phyloP scores from a whole-genome alignment of 2,113 vertebrate species.

The Porphyrio hochstetteri region DNA sequence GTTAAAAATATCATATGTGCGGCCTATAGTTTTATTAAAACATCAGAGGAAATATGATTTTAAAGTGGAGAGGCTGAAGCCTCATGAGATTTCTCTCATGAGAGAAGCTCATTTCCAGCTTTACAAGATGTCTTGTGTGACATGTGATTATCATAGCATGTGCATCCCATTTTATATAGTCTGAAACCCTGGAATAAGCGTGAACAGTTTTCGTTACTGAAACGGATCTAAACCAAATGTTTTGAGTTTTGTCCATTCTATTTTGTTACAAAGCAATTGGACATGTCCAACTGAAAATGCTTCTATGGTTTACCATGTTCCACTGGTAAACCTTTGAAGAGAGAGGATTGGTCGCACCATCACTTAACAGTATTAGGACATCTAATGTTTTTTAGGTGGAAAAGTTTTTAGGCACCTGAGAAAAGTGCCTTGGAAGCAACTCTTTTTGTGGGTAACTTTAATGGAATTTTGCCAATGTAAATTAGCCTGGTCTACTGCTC shows the following conservation, averaged over 20 bases:
- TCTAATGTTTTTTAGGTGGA: background rate
- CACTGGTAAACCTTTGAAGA: background rate
- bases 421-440: background rate
- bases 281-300: background rate
- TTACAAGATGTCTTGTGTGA: background rate
- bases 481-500: background rate
- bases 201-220: background rate
- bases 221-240: background rate
- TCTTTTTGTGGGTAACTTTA: background rate
- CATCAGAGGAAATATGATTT: slow-evolving; percentile 12
- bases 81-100: background rate
- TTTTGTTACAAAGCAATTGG: background rate
- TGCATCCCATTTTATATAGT: background rate
- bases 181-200: background rate
- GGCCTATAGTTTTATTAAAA: background rate
- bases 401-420: background rate
- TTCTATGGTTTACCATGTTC: background rate
- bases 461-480: background rate
- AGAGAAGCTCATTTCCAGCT: background rate
- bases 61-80: background rate
- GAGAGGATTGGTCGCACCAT: background rate
- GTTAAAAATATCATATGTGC: slow-evolving; percentile 17
- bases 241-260: background rate
- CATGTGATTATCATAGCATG: background rate
- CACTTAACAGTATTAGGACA: background rate